A percentile compares a stretch with the other conserved stretches of the same genome.
Conservation (phyloP, 2,113 vertebrate genomes). For the Indicator maculatus region DNA sequence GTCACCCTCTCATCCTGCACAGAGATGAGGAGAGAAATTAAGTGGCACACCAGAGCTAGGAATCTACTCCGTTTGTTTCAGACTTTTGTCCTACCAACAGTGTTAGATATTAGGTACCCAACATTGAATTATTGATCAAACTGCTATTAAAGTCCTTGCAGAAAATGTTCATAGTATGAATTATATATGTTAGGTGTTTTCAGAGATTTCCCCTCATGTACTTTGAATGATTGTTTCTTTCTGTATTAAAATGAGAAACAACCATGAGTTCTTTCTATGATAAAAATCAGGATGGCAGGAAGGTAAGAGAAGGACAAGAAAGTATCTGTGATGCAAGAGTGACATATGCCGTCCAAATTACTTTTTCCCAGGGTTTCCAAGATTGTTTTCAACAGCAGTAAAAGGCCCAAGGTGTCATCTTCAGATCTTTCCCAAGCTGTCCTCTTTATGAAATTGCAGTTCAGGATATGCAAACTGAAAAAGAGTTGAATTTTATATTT, state of each 20-base stretch:
- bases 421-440: not conserved
- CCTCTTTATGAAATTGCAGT: not conserved
- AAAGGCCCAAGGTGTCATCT: not conserved
- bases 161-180: constrained; percentile 6
- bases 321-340: not conserved
- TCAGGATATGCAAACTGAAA: not conserved
- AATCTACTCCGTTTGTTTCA: not conserved
- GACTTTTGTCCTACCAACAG: not conserved
- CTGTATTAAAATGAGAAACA: not conserved
- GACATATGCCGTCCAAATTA: not conserved
- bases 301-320: not conserved
- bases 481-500: not conserved
- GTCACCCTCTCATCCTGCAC: not conserved
- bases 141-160: not conserved
- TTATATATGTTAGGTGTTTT: not conserved
- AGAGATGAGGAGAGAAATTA: not conserved
- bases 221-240: not conserved
- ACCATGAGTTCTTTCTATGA: not conserved
- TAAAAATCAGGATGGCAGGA: not conserved
- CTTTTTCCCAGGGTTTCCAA: not conserved
- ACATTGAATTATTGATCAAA: constrained; percentile 17
- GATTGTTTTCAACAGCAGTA: not conserved
- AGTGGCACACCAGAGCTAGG: not conserved
- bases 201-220: not conserved
- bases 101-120: not conserved